Percentiles rank a stretch among this genome's conserved stretches.
Conservation (phyloP, 2,888 invertebrate genomes). For the Gisinianus flammeolus region DNA sequence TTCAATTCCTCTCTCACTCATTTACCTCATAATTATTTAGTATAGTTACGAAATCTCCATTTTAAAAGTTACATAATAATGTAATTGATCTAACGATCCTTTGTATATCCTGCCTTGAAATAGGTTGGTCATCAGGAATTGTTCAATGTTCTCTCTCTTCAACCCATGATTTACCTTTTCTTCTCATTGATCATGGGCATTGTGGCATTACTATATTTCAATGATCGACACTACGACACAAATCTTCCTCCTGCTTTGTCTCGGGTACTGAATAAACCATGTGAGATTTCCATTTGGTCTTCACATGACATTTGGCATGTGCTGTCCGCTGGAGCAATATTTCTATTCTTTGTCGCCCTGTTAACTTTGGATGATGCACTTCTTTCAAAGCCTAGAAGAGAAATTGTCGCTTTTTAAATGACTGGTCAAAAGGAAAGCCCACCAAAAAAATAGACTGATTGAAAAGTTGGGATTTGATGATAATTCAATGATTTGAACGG, state of each 20-base stretch:
- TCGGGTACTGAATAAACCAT: constrained; percentile 62
- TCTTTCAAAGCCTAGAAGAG: neutral
- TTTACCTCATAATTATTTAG: no score
- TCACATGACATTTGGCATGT: constrained; percentile 66
- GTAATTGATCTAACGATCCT: no score
- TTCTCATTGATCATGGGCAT: constrained; percentile 60
- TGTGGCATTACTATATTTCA: constrained; percentile 64
- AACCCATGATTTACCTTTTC: constrained; percentile 26
- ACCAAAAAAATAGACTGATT: neutral
- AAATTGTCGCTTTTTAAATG: constrained; percentile 36
- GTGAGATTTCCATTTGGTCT: constrained; percentile 64
- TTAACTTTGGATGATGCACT: constrained; percentile 37
- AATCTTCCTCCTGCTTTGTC: constrained; percentile 63
- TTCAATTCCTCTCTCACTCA: neutral
- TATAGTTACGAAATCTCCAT: no score
- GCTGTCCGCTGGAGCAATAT: constrained; percentile 63
- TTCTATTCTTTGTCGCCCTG: constrained; percentile 62
- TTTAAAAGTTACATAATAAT: no score
- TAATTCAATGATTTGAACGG: no score
- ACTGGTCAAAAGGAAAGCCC: neutral
- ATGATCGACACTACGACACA: constrained; percentile 63
- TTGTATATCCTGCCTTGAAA: no score
- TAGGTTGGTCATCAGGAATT: constrained; percentile 62
- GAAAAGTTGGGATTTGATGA: neutral
- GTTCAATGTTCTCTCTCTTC: constrained; percentile 39